Base-by-base conservation (phyloP, 2,888 invertebrate species). In the Syrista parreyssii region DNA sequence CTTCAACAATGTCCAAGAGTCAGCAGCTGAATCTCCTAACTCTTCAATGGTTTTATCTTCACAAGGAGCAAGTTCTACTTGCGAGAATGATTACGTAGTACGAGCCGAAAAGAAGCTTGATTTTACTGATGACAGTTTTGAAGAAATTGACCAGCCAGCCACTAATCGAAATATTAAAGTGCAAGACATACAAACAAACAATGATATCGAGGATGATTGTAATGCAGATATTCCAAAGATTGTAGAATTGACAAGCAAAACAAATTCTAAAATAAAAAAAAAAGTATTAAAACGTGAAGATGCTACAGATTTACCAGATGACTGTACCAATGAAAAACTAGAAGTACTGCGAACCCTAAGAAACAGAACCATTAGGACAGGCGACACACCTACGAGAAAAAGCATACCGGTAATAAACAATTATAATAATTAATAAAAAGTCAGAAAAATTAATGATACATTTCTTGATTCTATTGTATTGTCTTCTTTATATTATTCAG, bases 71-170 rank as follows among this genome's bases (percentile, higher is more conserved):
- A 55, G 2, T 55, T 23, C 9, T 23, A 23, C 23, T 23, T 55
- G 55, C 55, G 55, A 55, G 55, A 55, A 71, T 23, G 15, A 74
- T 31, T 11, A 35, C 35, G 74, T 68, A 75, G 68, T 74, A 12
- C 78, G 74, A 74, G 74, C 76, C 6, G 86, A 84, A 76, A 82
- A 76, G 68, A 84, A 77, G 76, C 76, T 89, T 11, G 69, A 68
- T n/a, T 89, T 86, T 34, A 86, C 86, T n/a, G 78, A 77, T 36
- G 82, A 82, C 11, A 83, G 79, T 71, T 82, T 74, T 12, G 72
- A 81, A 1, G 79, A 80, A 40, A 40, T 40, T 15, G 40, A 40
- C 4, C 40, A 40, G 40, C 40, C 40, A 6, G 15, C 15, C 15
- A 40, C 15, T 15, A 40, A 40, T 40, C 15, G 6, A 40, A 40